Percentiles rank a stretch among this genome's conserved stretches.
These are phyloP conservation scores for Manis crassicaudata DNA, from an alignment of 2,797 vertebrate genomes.

Conservation along the genomic window DNA sequence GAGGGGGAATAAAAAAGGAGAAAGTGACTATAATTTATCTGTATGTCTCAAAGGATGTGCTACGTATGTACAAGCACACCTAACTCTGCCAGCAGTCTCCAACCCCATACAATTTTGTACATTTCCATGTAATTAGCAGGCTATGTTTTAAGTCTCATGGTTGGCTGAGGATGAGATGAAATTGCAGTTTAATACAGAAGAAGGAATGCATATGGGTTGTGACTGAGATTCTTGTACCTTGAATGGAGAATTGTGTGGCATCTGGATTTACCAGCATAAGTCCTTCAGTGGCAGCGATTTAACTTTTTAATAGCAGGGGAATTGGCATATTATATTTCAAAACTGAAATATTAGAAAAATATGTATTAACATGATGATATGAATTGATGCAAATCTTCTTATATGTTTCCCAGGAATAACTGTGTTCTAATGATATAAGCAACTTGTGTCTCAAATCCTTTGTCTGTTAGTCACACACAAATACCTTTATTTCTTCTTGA, in stretches of 20 bases:
- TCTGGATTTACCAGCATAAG: constrained; percentile 7
- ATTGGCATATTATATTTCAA: constrained; percentile 11
- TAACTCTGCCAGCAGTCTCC: neutral
- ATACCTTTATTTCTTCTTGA: constrained; percentile 54
- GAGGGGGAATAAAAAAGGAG: neutral
- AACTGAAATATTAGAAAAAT: constrained; percentile 50
- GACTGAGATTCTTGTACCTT: constrained; percentile 63
- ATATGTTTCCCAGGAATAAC: constrained; percentile 37
- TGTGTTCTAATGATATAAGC: constrained; percentile 39
- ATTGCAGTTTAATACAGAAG: neutral
- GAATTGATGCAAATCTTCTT: constrained; percentile 20
- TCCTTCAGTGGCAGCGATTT: constrained; percentile 45
- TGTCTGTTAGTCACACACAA: constrained; percentile 34
- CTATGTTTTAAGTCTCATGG: constrained; percentile 15
- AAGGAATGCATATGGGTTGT: neutral
- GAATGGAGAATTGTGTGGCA: constrained; percentile 55
- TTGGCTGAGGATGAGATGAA: constrained; percentile 32
- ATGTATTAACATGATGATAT: constrained; percentile 42
- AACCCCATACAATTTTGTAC: neutral
- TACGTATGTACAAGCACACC: neutral
- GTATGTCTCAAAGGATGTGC: neutral
- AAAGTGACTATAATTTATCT: neutral
- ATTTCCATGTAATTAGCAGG: neutral
- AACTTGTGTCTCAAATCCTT: constrained; percentile 59
- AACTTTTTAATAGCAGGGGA: constrained; percentile 49